A percentile compares a stretch with the other conserved stretches of the same genome.
These are phyloP conservation scores for Ammospiza nelsoni DNA, from an alignment of 2,113 vertebrate species.

Conservation along the genomic window DNA sequence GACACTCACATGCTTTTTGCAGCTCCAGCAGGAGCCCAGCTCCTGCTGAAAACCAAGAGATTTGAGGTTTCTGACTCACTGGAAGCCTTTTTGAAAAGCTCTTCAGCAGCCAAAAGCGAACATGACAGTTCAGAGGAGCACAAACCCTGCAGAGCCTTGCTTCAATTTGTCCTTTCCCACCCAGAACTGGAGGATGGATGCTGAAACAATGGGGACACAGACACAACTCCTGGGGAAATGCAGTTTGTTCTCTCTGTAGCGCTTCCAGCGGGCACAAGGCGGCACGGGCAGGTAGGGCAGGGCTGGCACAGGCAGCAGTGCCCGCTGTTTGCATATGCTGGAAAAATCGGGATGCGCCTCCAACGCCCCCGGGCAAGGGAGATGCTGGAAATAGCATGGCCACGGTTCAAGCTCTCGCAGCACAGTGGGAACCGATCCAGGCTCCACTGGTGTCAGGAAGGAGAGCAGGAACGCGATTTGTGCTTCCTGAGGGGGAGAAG, in stretches of 20 bases:
- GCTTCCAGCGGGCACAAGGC: neutral
- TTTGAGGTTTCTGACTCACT: neutral
- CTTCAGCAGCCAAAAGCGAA: neutral
- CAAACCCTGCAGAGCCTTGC: neutral
- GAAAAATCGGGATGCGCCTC: neutral
- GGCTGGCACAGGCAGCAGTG: neutral
- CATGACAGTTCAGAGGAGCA: neutral
- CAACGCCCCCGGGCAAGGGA: neutral
- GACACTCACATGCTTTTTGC: neutral
- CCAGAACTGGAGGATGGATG: neutral
- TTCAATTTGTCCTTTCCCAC: conserved; percentile 20
- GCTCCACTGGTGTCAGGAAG: conserved; percentile 49
- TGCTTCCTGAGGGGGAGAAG: conserved; percentile 5
- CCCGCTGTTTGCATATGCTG: neutral
- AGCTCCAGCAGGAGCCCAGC: neutral
- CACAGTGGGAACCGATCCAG: conserved; percentile 44
- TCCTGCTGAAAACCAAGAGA: neutral
- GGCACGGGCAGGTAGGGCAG: neutral
- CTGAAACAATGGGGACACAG: neutral
- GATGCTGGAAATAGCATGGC: conserved; percentile 54
- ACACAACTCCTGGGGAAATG: neutral
- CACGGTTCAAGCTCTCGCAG: conserved; percentile 48
- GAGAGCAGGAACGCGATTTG: conserved; percentile 6
- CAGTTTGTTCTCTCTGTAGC: neutral
- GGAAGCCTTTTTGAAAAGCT: neutral